phyloP scores from a whole-genome alignment of 2,888 invertebrate genomes.

The Synanthedon formicaeformis region DNA sequence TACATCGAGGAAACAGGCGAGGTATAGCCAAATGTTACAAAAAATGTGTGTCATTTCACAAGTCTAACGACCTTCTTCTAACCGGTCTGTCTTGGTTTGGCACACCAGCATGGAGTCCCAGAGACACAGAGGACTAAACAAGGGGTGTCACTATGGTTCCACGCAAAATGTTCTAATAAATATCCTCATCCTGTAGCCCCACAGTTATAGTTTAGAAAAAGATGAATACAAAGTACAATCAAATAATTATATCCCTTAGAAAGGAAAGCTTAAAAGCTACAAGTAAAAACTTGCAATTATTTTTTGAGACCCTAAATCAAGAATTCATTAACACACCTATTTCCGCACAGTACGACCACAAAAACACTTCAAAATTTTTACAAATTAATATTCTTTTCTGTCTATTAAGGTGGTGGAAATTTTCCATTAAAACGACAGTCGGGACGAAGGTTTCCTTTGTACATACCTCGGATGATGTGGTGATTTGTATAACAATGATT shows the following conservation, averaged over 20 bases:
- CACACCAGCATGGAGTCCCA: slow-evolving; percentile 65
- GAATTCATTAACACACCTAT: neutral
- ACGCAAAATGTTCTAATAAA: slow-evolving; percentile 36
- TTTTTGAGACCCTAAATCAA: no score
- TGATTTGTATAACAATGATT: slow-evolving; percentile 45
- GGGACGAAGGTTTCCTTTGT: slow-evolving; percentile 49
- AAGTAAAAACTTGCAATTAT: no score
- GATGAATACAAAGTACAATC: no score
- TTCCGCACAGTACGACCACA: neutral
- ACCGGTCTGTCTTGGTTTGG: slow-evolving; percentile 65
- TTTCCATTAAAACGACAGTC: slow-evolving; percentile 55
- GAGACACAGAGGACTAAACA: slow-evolving; percentile 48
- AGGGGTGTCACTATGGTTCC: slow-evolving; percentile 44
- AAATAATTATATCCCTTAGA: no score
- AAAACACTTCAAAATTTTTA: neutral
- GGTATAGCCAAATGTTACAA: slow-evolving; percentile 74
- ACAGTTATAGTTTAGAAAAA: no score
- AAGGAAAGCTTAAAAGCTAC: no score
- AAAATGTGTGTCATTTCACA: slow-evolving; percentile 60
- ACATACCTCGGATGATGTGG: slow-evolving; percentile 36
- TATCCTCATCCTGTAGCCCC: slow-evolving; percentile 16
- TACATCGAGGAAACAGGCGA: slow-evolving; percentile 93
- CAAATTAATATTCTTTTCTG: slow-evolving; percentile 26
- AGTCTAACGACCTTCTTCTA: slow-evolving; percentile 69
- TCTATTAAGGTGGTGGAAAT: slow-evolving; percentile 64